These are phyloP conservation scores for Xiphydria camelus DNA, from an alignment of 2,888 invertebrate genomes.

Conservation along the genomic window DNA sequence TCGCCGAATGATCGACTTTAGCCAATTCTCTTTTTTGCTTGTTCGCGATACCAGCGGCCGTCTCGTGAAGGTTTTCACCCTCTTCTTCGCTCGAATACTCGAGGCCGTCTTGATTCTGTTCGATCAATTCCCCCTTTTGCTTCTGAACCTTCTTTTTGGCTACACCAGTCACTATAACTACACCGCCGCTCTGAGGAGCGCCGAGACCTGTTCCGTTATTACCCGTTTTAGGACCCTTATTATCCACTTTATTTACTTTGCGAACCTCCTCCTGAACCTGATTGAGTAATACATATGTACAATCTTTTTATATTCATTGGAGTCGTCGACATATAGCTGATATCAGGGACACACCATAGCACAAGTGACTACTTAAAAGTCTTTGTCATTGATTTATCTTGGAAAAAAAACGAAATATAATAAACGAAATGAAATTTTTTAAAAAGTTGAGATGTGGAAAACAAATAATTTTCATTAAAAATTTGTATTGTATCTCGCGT, in stretches of 20 bases:
- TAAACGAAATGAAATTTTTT: no score
- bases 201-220: slow-evolving; percentile 56
- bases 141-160: slow-evolving; percentile 78
- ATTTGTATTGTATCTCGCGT: no score
- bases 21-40: slow-evolving; percentile 91
- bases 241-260: slow-evolving; percentile 75
- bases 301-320: slow-evolving; percentile 57
- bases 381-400: no score
- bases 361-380: no score
- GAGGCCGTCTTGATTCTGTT: slow-evolving; percentile 96
- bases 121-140: slow-evolving; percentile 96
- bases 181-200: slow-evolving; percentile 58
- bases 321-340: slow-evolving; percentile 47
- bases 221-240: slow-evolving; percentile 60
- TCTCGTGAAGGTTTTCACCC: slow-evolving; percentile 89
- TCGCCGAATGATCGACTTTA: slow-evolving; percentile 86
- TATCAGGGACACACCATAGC: not conserved
- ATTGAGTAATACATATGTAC: slow-evolving; percentile 24
- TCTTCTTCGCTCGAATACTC: slow-evolving; percentile 99
- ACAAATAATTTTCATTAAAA: no score
- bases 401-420: no score
- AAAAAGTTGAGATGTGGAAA: no score
- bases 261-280: slow-evolving; percentile 78
- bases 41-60: slow-evolving; percentile 84
- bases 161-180: slow-evolving; percentile 82